These are phyloP conservation scores for Apotomis betuletana DNA, from an alignment of 2,888 invertebrate genomes.

Conservation along the genomic window DNA sequence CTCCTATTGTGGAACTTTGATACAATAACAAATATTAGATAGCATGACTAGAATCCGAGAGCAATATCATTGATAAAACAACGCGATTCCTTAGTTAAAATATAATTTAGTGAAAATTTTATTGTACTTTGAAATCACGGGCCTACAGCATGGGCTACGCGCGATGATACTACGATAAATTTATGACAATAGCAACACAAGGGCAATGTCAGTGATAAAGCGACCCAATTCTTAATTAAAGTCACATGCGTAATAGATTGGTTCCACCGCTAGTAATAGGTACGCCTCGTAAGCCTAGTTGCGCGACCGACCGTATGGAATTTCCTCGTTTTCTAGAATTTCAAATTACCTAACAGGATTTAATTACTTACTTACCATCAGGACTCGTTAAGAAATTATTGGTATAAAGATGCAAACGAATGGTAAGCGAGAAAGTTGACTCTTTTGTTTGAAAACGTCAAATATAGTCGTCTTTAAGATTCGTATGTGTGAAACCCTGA, in stretches of 20 bases:
- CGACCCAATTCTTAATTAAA: conserved; percentile 32
- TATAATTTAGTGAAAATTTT: too few relatives aligned
- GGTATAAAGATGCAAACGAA: too few relatives aligned
- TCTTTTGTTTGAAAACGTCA: too few relatives aligned
- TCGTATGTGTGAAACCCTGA: background rate
- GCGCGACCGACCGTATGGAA: background rate
- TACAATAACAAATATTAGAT: too few relatives aligned
- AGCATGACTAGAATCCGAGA: too few relatives aligned
- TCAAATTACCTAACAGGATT: background rate
- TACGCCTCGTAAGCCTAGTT: background rate
- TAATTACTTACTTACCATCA: too few relatives aligned
- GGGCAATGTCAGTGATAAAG: conserved; percentile 34
- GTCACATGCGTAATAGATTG: background rate
- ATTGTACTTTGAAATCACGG: background rate
- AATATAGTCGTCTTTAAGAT: too few relatives aligned
- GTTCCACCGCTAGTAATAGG: background rate
- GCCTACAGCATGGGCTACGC: background rate
- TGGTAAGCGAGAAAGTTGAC: too few relatives aligned
- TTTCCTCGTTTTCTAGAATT: background rate
- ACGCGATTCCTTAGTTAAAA: background rate
- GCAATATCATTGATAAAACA: background rate
- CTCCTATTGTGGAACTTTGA: too few relatives aligned
- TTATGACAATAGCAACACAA: conserved; percentile 16
- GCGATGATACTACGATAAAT: background rate
- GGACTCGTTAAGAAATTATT: too few relatives aligned